Percentiles rank a stretch among this genome's conserved stretches.
Evolutionary conservation across 2,888 invertebrate genomes (phyloP).

Genomic region (Aricia artaxerxes): DNA sequence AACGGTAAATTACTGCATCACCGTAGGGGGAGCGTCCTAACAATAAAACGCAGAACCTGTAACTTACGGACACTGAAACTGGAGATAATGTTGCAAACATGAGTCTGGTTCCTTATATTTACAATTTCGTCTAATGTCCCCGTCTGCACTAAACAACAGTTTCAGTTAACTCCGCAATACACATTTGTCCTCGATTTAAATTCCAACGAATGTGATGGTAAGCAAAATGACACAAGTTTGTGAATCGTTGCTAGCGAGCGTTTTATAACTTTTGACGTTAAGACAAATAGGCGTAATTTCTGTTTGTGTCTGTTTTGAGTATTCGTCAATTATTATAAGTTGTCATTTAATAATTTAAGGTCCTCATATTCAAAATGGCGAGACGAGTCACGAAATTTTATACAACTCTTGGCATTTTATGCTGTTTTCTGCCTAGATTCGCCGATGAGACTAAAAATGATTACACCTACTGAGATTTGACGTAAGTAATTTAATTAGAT

Average conservation of each 20-base stretch:
- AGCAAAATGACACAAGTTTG: neutral
- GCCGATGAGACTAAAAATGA: no score
- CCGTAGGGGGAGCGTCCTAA: neutral
- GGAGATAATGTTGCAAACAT: neutral
- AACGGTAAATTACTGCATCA: no score
- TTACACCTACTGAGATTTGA: neutral
- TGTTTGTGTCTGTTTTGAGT: neutral
- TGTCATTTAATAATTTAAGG: no score
- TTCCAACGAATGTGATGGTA: conserved; percentile 1
- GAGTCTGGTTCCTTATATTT: no score
- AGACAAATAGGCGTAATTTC: conserved; percentile 5
- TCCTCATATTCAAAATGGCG: no score
- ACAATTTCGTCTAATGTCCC: neutral
- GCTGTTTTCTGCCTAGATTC: no score
- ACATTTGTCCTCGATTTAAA: neutral
- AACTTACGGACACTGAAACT: neutral
- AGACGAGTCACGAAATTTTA: no score
- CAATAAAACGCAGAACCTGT: neutral
- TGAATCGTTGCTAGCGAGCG: neutral
- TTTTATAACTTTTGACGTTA: conserved; percentile 5
- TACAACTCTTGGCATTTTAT: no score
- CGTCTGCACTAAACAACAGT: neutral
- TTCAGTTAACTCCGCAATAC: neutral
- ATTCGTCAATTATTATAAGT: no score
- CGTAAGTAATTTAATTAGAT: neutral